phyloP scores from a whole-genome alignment of 2,113 vertebrate genomes.

The Solenodon paradoxus region DNA sequence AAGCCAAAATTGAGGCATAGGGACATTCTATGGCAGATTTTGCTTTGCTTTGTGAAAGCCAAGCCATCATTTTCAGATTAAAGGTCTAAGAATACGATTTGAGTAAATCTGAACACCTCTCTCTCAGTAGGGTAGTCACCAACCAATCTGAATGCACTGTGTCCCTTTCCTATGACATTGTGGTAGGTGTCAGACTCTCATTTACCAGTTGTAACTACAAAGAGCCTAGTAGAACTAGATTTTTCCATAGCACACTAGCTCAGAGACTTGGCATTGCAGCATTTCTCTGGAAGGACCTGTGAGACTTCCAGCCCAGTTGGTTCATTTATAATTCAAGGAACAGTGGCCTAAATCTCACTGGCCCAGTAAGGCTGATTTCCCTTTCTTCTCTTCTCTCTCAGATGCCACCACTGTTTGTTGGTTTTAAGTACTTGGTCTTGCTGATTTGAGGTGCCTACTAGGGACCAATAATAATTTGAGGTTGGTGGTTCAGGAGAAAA shows the following conservation, averaged over 20 bases:
- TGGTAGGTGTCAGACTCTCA: fast-evolving
- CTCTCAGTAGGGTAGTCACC: not conserved
- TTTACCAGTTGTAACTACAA: not conserved
- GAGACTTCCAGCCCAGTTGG: not conserved
- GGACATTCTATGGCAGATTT: not conserved
- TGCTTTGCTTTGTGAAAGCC: not conserved
- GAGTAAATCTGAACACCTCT: not conserved
- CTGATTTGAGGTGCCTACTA: not conserved
- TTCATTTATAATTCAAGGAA: not conserved
- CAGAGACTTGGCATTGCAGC: not conserved
- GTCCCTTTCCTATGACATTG: not conserved
- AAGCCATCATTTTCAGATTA: conserved; percentile 32
- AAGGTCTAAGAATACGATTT: not conserved
- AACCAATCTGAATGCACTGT: too few species aligned
- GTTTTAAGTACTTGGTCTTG: not conserved
- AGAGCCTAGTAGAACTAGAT: not conserved
- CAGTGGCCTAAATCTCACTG: not conserved
- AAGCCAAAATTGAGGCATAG: not conserved
- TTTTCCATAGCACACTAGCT: not conserved
- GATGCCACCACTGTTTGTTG: not conserved
- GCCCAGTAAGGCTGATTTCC: not conserved
- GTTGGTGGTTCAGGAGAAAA: not conserved
- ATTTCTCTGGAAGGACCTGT: not conserved
- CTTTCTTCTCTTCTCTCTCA: not conserved
- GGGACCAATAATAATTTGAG: not conserved